Evolutionary conservation across 2,797 vertebrate species (phyloP).

Genomic region (Sebastes miniatus): DNA sequence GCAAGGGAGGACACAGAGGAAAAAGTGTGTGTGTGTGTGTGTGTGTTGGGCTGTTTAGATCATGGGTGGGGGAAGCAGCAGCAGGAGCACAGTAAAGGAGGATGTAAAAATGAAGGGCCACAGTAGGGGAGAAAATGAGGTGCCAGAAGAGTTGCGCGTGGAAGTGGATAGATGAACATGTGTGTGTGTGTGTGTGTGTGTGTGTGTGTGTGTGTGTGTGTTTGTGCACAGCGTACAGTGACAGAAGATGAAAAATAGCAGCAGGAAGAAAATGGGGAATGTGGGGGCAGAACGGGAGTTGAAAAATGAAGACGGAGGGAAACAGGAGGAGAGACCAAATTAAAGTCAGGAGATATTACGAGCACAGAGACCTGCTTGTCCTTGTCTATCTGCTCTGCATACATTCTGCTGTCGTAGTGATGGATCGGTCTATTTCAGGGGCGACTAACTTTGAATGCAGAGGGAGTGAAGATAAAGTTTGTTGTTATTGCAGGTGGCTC

Average conservation of each 20-base stretch:
- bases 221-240: neutral
- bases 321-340: conserved; percentile 9
- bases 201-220: neutral
- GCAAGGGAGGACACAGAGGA: conserved; percentile 8
- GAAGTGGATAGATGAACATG: neutral
- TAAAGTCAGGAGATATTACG: conserved; percentile 2
- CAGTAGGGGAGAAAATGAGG: conserved; percentile 17
- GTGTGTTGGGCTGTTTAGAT: neutral
- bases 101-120: conserved; percentile 23
- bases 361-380: conserved; percentile 8
- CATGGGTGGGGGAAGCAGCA: neutral
- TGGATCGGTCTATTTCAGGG: conserved; percentile 60
- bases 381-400: conserved; percentile 33
- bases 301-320: neutral
- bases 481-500: conserved; percentile 23
- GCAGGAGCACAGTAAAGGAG: conserved; percentile 23
- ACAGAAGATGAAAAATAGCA: neutral
- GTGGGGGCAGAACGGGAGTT: neutral
- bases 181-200: neutral
- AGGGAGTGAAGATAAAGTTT: conserved; percentile 14
- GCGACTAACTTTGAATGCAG: neutral
- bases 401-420: conserved; percentile 51
- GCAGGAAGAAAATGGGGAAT: neutral
- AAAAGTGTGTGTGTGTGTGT: neutral
- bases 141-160: neutral